Base-by-base conservation (phyloP, 2,113 vertebrate species). In the Gymnarchus niloticus region DNA sequence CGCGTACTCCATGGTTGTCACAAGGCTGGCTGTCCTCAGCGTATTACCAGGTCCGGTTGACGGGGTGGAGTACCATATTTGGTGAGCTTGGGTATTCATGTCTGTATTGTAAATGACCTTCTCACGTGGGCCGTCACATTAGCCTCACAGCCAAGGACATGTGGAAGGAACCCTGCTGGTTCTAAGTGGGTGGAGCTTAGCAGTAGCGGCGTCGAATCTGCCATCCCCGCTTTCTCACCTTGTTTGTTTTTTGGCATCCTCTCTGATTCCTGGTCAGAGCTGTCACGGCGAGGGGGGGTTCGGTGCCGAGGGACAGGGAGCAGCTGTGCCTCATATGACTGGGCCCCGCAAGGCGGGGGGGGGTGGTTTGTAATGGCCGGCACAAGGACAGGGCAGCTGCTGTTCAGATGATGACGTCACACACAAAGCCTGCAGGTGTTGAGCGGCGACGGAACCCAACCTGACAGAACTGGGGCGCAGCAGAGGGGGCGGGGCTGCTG, bases 61-160 rank as follows among this genome's bases (percentile, higher is more conserved):
- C n/a, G n/a, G n/a, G n/a, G n/a, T n/a, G n/a, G n/a, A n/a, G n/a
- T n/a, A n/a, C n/a, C n/a, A n/a, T n/a, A 33, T 73, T 73, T 37
- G 65, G 33, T 41, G 65, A 73, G 65, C 33, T 33, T 41, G 33
- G 65, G 65, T 17, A 17, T 41, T 41, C 33, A 19, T 28, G 28
- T 44, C n/a, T 44, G 44, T 51, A 17, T 28, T 28, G 28, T 19
- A 8, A 73, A 61, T 3, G 59, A 46, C 59, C 59, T 84, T 84
- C 49, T 61, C 25, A 17, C 44, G n/a, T 12, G 3, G 57, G 56
- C 46, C 28, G 57, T 46, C 44, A 84, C 25, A 51, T 51, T 69
- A 59, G 83, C 28, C 41, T 84, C 57, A 59, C 83, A 84, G 57
- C 57, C 37, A 61, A 84, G 57, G 57, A 46, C 44, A 48, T 33